phyloP scores from a whole-genome alignment of 2,113 vertebrate species.

The Rattus rattus region DNA sequence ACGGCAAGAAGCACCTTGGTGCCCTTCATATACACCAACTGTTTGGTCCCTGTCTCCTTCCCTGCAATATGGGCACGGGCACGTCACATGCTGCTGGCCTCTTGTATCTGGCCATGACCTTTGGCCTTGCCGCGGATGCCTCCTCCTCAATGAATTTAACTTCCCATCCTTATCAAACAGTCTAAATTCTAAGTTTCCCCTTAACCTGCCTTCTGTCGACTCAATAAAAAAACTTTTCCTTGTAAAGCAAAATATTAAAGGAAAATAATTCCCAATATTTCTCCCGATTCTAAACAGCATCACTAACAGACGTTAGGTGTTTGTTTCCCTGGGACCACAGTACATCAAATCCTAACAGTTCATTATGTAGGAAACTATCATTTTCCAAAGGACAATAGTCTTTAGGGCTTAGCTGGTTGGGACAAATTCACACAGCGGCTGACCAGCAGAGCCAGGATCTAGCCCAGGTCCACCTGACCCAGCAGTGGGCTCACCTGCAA shows the following conservation, averaged over 20 bases:
- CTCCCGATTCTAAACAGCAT: not conserved
- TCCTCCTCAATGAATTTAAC: not conserved
- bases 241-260: not conserved
- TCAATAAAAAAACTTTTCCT: not conserved
- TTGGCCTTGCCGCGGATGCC: not conserved
- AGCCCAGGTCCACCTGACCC: not conserved
- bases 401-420: not conserved
- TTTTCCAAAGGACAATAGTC: not conserved
- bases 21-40: not conserved
- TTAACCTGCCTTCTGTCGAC: not conserved
- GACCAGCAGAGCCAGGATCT: not conserved
- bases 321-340: not conserved
- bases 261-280: not conserved
- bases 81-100: not conserved
- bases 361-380: not conserved
- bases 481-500: not conserved
- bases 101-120: not conserved
- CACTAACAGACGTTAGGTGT: accelerated
- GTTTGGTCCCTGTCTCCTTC: not conserved
- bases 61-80: no score
- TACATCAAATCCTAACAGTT: not conserved
- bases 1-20: not conserved
- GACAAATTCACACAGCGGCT: not conserved
- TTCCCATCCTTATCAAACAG: not conserved
- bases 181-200: not conserved